Evolutionary conservation across 2,888 invertebrate genomes (phyloP), one percentile per base, ranked within the genome.

Genomic region (Leptinotarsa tumamoca): DNA sequence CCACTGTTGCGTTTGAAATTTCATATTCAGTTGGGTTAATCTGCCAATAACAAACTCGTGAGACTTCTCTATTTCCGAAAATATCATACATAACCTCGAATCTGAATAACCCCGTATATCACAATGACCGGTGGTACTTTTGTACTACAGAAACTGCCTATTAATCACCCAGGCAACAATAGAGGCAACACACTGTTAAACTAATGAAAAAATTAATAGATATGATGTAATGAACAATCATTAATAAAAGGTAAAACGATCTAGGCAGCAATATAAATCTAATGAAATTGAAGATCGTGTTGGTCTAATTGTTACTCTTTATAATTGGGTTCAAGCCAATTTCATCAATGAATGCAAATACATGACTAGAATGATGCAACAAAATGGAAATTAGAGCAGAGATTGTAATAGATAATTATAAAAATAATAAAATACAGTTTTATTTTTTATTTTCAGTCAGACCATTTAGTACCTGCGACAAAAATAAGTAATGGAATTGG

Each of bases 181-280:
- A n/a, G 63, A 63, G 63, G 17, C 63, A 63, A 33, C 63, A 63
- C 33, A 63, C 63, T 63, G 63, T 63, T 63, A 63, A 27, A 33
- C 63, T 63, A 17, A 63, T 63, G 63, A 63, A 63, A 63, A 63
- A 63, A 27, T 63, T 63, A 63, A 63, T 63, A 33, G 63, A 63
- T 63, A 63, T 63, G 63, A 63, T 63, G 33, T 63, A 33, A 63
- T 63, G 33, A n/a, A 63, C 27, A 63, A 63, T 33, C 21, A 33
- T 63, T 63, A 33, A 63, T 63, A 18, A 63, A 63, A n/a, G 4
- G 63, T 63, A 33, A 27, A 63, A 17, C 17, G 27, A 63, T 63
- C 27, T 27, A 63, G 27, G 33, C 27, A 33, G 33, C 15, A n/a
- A n/a, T 63, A 27, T 63, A 17, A 18, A 33, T 63, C 27, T 63